Evolutionary conservation across 2,888 invertebrate genomes (phyloP).

Genomic region (Miltochrista miniata): DNA sequence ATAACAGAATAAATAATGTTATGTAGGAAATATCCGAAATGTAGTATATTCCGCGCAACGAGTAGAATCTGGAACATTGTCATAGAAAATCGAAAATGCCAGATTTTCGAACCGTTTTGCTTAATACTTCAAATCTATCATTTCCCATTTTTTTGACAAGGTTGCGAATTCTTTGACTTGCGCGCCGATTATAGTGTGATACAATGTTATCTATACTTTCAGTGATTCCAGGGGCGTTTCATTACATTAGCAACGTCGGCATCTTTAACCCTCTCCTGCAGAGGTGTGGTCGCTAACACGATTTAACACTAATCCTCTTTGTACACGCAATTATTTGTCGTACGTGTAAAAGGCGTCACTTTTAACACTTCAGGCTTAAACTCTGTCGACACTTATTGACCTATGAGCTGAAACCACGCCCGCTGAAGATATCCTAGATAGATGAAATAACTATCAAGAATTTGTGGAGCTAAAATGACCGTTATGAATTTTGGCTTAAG

Average conservation of each 20-base stretch:
- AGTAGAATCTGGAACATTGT: too few relatives aligned
- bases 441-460: conserved; percentile 5
- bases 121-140: too few relatives aligned
- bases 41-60: too few relatives aligned
- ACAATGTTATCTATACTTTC: too few relatives aligned
- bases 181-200: too few relatives aligned
- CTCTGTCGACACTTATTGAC: conserved; percentile 16
- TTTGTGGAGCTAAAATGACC: conserved; percentile 26
- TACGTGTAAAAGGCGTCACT: conserved; percentile 59
- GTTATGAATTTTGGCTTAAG: conserved; percentile 34
- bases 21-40: too few relatives aligned
- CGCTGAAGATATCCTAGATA: conserved; percentile 11
- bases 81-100: too few relatives aligned
- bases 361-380: conserved; percentile 36
- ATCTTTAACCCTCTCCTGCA: conserved; percentile 31
- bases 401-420: conserved; percentile 43
- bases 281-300: conserved; percentile 68
- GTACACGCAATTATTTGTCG: conserved; percentile 54
- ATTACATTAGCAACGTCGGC: conserved; percentile 24
- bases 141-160: too few relatives aligned
- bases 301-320: conserved; percentile 62
- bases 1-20: too few relatives aligned
- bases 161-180: too few relatives aligned
- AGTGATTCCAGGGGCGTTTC: not conserved
- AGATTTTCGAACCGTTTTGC: too few relatives aligned